Evolutionary conservation across 2,888 invertebrate genomes (phyloP), one percentile per base, ranked within the genome.

Genomic region (Diarsia mendica): DNA sequence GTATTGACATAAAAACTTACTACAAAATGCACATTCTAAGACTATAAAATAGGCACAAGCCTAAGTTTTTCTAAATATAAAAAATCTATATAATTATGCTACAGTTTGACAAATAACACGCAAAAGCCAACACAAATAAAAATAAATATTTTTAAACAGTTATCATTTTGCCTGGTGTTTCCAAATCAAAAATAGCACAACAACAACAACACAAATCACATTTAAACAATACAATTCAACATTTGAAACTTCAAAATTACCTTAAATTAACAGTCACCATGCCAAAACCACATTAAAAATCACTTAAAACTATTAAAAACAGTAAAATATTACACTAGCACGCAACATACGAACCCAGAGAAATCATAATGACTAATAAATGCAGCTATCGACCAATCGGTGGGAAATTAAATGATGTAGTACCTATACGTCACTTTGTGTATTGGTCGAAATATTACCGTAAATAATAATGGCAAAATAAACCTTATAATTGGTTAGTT

Each of bases 261-360:
- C 84, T 80, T 53, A 84, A 53, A 71, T 65, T 44, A 18, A 80
- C n/a, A 11, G 55, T 39, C 64, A 76, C 80, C 80, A 82, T 83
- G 0, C 49, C 64, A 6, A 53, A 69, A 60, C 39, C 4, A 49
- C 28, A 48, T 44, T 28, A 55, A 51, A 28, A 64, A 68, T 15
- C 65, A 79, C 51, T 13, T 8, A 66, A 23, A 20, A 23, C 46
- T 23, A 28, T 60, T 46, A 3, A 3, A 3, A 39, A 48, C 44
- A 13, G 8, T 5, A 67, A 53, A 64, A 55, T 64, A 48, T 18
- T 39, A 11, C 28, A 46, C 9, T 13, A 23, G 8, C 15, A 20
- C n/a, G 9, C 11, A 15, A 48, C 58, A 53, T 23, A 53, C 48
- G 15, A 58, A 28, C 53, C 61, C 39, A 72, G 49, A 15, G 48